A percentile compares a stretch with the other conserved stretches of the same genome.
Evolutionary conservation across 2,113 vertebrate species (phyloP).

Genomic region (Antidorcas marsupialis): DNA sequence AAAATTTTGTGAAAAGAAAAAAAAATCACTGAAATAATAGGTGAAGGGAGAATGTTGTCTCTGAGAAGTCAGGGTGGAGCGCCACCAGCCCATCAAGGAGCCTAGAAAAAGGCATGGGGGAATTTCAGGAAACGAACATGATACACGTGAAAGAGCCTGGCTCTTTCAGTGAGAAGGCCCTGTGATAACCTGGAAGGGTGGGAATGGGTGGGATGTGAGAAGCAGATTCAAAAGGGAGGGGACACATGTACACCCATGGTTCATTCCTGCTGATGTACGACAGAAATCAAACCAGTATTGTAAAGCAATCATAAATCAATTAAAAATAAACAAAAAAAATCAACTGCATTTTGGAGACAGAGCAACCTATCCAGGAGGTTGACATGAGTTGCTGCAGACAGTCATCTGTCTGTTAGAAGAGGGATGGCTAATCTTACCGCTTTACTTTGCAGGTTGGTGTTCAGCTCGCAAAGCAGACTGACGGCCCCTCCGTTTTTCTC

Average conservation of each 20-base stretch:
- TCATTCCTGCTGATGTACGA: background rate
- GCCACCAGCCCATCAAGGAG: too few species aligned
- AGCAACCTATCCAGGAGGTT: background rate
- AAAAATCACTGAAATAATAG: background rate
- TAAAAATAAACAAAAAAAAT: background rate
- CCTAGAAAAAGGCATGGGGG: background rate
- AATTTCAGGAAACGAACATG: background rate
- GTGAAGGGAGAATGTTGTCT: background rate
- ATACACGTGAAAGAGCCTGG: background rate
- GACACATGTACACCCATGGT: background rate
- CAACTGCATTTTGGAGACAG: background rate
- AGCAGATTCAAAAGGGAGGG: background rate
- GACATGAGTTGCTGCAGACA: accelerated
- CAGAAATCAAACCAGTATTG: background rate
- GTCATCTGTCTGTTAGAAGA: accelerated
- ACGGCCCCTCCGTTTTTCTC: accelerated
- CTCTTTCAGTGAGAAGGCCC: background rate
- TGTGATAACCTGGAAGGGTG: background rate
- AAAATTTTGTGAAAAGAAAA: background rate
- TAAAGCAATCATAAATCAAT: background rate
- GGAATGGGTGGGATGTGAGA: background rate
- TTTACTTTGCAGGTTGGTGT: background rate
- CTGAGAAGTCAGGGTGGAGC: background rate
- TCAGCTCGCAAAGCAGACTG: background rate
- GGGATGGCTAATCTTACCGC: accelerated